phyloP scores from a whole-genome alignment of 2,888 invertebrate genomes.

The Pollenia amentaria region DNA sequence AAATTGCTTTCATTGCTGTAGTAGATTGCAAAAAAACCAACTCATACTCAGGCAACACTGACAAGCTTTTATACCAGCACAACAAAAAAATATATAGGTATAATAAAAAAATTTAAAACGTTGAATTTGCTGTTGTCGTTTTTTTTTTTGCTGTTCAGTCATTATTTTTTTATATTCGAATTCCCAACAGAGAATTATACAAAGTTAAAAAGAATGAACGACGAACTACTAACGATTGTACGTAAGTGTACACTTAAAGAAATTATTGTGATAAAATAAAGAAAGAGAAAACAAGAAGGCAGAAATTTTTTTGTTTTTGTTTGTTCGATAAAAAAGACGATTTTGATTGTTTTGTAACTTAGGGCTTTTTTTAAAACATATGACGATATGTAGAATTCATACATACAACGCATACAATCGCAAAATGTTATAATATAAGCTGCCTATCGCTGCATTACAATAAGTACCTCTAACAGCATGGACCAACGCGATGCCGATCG shows the following conservation, averaged over 20 bases:
- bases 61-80: conserved; percentile 30
- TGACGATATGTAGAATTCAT: too few relatives aligned
- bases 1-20: conserved; percentile 69
- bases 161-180: conserved; percentile 51
- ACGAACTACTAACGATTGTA: conserved; percentile 7
- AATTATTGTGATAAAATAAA: conserved; percentile 2
- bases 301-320: too few relatives aligned
- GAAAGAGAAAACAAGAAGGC: too few relatives aligned
- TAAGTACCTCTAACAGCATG: too few relatives aligned
- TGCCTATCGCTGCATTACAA: too few relatives aligned
- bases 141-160: conserved; percentile 51
- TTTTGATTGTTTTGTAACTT: too few relatives aligned
- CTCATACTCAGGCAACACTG: conserved; percentile 13
- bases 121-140: conserved; percentile 40
- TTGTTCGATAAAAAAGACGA: too few relatives aligned
- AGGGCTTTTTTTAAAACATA: too few relatives aligned
- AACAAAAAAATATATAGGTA: conserved; percentile 20
- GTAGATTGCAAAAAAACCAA: conserved; percentile 59
- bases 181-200: conserved; percentile 61
- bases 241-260: conserved; percentile 42
- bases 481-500: too few relatives aligned
- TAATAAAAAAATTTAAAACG: conserved; percentile 46
- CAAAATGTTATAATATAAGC: too few relatives aligned
- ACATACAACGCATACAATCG: too few relatives aligned
- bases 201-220: conserved; percentile 31